Percentiles rank a stretch among this genome's conserved stretches.
Conservation (phyloP, 2,113 vertebrate genomes). For the Alosa alosa region DNA sequence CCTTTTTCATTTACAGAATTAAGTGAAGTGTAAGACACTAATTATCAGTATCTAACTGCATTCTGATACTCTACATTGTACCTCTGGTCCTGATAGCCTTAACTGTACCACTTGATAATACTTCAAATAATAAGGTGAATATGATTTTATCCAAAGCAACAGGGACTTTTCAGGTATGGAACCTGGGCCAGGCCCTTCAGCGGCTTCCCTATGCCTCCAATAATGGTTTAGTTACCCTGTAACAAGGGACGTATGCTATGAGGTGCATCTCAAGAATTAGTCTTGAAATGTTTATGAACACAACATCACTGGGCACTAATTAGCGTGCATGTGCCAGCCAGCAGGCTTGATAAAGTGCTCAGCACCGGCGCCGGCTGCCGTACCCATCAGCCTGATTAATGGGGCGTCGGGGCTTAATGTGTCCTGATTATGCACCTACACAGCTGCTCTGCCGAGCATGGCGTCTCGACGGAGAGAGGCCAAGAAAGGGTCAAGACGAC, state of each 20-base stretch:
- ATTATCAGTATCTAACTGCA: background rate
- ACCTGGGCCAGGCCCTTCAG: too few species aligned
- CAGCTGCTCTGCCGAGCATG: background rate
- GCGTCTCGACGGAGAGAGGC: background rate
- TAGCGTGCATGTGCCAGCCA: background rate
- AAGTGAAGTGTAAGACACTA: background rate
- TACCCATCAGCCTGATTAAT: background rate
- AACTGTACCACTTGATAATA: too few species aligned
- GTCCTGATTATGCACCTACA: background rate
- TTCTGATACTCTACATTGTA: too few species aligned
- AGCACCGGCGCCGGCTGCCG: background rate
- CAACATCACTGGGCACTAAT: background rate
- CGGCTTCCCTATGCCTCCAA: too few species aligned
- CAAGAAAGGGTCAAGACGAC: background rate
- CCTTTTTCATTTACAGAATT: background rate
- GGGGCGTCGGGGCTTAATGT: background rate
- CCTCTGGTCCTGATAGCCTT: too few species aligned
- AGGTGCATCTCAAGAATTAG: background rate
- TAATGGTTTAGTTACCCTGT: too few species aligned
- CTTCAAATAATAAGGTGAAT: too few species aligned
- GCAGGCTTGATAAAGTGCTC: background rate
- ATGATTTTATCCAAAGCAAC: too few species aligned
- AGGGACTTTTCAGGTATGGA: too few species aligned
- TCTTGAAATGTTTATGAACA: background rate
- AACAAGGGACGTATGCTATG: too few species aligned